phyloP scores from a whole-genome alignment of 2,797 vertebrate genomes.

The Carapus acus region DNA sequence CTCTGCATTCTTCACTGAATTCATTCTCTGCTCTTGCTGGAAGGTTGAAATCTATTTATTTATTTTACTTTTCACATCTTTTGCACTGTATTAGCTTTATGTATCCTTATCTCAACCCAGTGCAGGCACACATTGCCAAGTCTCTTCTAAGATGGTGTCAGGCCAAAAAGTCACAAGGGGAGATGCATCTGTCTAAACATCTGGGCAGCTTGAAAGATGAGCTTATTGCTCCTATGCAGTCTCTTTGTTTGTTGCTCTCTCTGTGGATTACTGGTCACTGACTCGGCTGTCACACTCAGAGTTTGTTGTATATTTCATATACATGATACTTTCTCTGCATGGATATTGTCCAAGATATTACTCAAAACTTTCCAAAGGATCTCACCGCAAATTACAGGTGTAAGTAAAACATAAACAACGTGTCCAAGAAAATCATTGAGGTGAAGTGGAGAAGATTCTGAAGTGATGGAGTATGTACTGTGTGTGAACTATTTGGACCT shows the following conservation, averaged over 20 bases:
- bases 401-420: constrained; percentile 27
- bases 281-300: constrained; percentile 12
- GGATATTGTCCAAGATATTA: constrained; percentile 15
- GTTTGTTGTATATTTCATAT: constrained; percentile 7
- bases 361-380: background rate
- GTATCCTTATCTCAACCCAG: constrained; percentile 5
- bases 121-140: background rate
- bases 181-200: constrained; percentile 11
- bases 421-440: background rate
- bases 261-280: constrained; percentile 15
- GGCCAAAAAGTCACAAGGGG: constrained; percentile 1
- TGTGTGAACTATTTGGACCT: too few relatives aligned
- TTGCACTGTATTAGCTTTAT: too few relatives aligned
- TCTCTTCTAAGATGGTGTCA: constrained; percentile 9
- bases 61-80: too few relatives aligned
- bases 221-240: background rate
- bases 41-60: too few relatives aligned
- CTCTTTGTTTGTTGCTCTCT: background rate
- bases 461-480: background rate
- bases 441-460: background rate
- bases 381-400: constrained; percentile 35
- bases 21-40: too few relatives aligned
- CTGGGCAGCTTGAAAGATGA: background rate
- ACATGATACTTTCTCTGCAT: constrained; percentile 18
- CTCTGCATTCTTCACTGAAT: too few relatives aligned